Base-by-base conservation (phyloP, 2,113 vertebrate genomes). In the Archilochus colubris region DNA sequence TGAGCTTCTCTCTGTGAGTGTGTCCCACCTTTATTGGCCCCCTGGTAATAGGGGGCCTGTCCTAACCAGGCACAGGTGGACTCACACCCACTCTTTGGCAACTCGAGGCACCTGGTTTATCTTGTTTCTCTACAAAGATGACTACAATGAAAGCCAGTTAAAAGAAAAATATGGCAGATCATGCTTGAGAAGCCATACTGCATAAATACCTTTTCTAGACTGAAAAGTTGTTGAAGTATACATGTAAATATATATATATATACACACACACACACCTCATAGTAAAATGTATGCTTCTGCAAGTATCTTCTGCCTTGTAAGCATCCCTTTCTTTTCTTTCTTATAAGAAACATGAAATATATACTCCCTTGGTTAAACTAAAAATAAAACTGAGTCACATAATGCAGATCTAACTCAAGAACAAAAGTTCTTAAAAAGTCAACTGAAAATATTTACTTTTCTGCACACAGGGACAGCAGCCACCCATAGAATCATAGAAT, bases 391-490 rank as follows among this genome's bases (percentile, higher is more conserved):
- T 30, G 15, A 72, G 18, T 64, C 30, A 80, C 10, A 38, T 58
- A 77, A 76, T 53, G 5, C 15, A 77, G 46, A 51, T 13, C 22
- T 69, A 86, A 77, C 86, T 54, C 11, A 67, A 36, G 50, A 77
- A 43, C 4, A 86, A 77, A 84, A 4, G 5, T 31, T 63, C 31
- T 77, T 74, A 44, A 51, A 75, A 16, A 54, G 18, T 59, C 11
- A 50, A 2, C 40, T 66, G 24, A 83, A 27, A 82, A 64, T 54
- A 40, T 73, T 88, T 73, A n/a, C 21, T 66, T 50, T 58, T 88
- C 19, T 46, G 5, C n/a, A 46, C 24, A 28, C 3, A 23, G 17
- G 17, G 6, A 55, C 22, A 70, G 66, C 0, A 1, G 64, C 27
- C 3, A 14, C 4, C 84, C 46, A 48, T 48, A 21, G 46, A 48